Evolutionary conservation across 2,888 invertebrate species (phyloP).

Genomic region (Myopa tessellatipennis): DNA sequence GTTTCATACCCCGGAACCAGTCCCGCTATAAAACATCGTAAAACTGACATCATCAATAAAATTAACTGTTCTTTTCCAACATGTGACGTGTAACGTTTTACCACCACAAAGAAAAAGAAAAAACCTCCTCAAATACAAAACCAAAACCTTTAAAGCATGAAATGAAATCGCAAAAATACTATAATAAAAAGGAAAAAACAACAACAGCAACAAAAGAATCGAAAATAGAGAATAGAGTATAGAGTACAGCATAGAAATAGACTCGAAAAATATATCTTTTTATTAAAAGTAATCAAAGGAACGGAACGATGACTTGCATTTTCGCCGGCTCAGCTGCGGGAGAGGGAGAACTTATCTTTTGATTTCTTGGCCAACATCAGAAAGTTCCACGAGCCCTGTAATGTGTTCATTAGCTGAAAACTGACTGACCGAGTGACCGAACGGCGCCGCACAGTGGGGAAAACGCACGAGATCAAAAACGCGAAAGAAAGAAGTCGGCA

Average conservation of each 20-base stretch:
- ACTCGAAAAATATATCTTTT: not conserved
- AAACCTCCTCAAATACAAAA: not conserved
- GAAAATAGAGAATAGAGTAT: not conserved
- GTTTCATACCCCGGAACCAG: not conserved
- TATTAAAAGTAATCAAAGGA: not conserved
- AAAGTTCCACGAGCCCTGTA: not conserved
- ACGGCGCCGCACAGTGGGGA: not conserved
- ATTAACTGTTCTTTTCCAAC: not conserved
- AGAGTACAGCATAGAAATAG: not conserved
- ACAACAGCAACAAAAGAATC: not conserved
- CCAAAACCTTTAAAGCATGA: conserved; percentile 37
- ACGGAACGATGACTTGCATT: conserved; percentile 30
- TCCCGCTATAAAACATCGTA: not conserved
- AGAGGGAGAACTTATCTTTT: conserved; percentile 19
- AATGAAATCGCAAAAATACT: conserved; percentile 43
- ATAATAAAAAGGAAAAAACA: conserved; percentile 26
- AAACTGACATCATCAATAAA: conserved; percentile 24
- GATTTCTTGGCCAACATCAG: conserved; percentile 26
- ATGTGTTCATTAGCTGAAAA: conserved; percentile 34
- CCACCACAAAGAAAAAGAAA: not conserved
- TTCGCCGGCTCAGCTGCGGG: not conserved
- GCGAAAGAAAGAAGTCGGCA: too few species aligned
- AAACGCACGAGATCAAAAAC: not conserved
- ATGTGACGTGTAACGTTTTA: not conserved
- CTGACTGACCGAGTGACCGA: conserved; percentile 25